phyloP scores from a whole-genome alignment of 2,113 vertebrate genomes.

The Helogale parvula region DNA sequence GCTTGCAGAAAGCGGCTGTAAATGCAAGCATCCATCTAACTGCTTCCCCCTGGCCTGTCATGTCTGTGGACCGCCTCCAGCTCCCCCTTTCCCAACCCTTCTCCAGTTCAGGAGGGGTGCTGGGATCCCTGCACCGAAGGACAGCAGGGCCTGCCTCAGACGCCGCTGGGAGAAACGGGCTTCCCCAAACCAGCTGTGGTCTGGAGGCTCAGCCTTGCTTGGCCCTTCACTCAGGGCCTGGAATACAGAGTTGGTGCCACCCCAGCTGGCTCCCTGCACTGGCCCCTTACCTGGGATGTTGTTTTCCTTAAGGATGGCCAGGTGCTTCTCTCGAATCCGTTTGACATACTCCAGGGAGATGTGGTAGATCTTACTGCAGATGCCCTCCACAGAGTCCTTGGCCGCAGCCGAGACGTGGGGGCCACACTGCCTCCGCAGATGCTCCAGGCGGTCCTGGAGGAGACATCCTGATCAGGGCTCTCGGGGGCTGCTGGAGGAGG shows the following conservation, averaged over 20 bases:
- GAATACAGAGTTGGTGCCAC: neutral
- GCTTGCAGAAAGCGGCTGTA: neutral
- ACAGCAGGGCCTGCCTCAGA: neutral
- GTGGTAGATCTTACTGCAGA: constrained; percentile 98
- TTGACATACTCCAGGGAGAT: constrained; percentile 96
- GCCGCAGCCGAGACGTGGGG: constrained; percentile 95
- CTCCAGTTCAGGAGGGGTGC: neutral
- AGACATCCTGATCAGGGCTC: constrained; percentile 34
- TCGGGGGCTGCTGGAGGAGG: neutral
- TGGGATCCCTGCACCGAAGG: neutral
- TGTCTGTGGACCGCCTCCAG: neutral
- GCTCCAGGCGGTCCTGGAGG: constrained; percentile 95
- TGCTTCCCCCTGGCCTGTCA: neutral
- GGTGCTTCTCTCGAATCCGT: constrained; percentile 93
- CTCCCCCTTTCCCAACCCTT: neutral
- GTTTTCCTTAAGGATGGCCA: constrained; percentile 93
- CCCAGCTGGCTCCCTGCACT: neutral
- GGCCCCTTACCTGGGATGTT: constrained; percentile 88
- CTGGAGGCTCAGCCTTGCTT: neutral
- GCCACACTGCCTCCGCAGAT: constrained; percentile 96
- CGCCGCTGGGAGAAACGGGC: neutral
- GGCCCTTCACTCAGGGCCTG: neutral
- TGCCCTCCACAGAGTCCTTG: constrained; percentile 98
- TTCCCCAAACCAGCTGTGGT: neutral
- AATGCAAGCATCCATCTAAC: neutral